These are phyloP conservation scores for Rostratula benghalensis DNA, from an alignment of 2,113 vertebrate genomes.

Conservation along the genomic window DNA sequence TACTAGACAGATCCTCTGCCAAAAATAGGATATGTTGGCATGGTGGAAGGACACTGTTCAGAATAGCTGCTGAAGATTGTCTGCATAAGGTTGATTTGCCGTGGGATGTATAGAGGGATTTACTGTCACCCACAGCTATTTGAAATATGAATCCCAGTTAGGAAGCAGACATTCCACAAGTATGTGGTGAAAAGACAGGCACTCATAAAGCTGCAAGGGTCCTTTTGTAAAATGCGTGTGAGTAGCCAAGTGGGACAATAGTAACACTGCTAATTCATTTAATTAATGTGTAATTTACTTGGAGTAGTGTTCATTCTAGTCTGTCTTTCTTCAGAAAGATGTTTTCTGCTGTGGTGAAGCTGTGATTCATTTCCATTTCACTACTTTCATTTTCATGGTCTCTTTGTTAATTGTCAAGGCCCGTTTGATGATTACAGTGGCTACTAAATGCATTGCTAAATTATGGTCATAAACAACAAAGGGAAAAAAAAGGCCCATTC, in stretches of 20 bases:
- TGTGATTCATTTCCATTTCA: constrained; percentile 68
- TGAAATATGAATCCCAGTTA: background rate
- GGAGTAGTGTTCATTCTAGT: constrained; percentile 42
- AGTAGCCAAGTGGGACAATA: constrained; percentile 63
- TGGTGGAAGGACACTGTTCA: background rate
- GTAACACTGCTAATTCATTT: constrained; percentile 62
- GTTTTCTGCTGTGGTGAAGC: constrained; percentile 63
- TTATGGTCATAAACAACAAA: constrained; percentile 55
- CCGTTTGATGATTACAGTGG: constrained; percentile 64
- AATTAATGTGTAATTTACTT: constrained; percentile 70
- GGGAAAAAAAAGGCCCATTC: background rate
- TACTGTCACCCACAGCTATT: background rate
- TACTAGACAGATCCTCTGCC: background rate
- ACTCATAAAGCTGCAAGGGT: constrained; percentile 34
- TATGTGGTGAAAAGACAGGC: constrained; percentile 20
- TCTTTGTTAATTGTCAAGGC: constrained; percentile 66
- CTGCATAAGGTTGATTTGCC: background rate
- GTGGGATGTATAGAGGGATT: background rate
- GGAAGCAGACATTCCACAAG: constrained; percentile 13
- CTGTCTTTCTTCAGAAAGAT: constrained; percentile 62
- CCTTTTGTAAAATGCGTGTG: constrained; percentile 15
- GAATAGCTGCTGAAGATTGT: background rate
- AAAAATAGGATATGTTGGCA: background rate
- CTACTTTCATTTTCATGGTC: constrained; percentile 62
- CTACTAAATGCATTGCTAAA: constrained; percentile 62